A percentile compares a stretch with the other conserved stretches of the same genome.
Evolutionary conservation across 1,140 invertebrate species (phyloP).

Genomic region (Orius laevigatus): DNA sequence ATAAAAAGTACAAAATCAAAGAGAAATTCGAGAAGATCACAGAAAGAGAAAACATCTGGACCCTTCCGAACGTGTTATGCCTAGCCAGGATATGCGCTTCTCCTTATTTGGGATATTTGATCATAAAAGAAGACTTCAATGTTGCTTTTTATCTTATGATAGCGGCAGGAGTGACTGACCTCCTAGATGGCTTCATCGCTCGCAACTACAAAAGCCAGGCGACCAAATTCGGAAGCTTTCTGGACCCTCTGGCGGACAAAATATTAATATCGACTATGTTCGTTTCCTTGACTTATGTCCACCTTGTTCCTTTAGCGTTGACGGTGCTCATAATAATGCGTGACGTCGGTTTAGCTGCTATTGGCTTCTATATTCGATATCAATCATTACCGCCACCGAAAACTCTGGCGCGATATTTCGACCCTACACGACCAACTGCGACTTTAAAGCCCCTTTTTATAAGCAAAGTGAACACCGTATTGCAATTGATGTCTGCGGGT

Average conservation of each 20-base stretch:
- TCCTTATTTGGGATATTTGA: constrained; percentile 70
- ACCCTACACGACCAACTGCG: constrained; percentile 64
- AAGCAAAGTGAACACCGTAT: constrained; percentile 85
- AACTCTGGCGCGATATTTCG: constrained; percentile 77
- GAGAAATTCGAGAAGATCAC: no score
- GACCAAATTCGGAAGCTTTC: constrained; percentile 79
- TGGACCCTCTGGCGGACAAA: constrained; percentile 98
- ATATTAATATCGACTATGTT: constrained; percentile 78
- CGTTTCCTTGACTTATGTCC: constrained; percentile 65
- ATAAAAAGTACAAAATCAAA: no score
- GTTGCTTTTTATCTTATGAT: constrained; percentile 54
- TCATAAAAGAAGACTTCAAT: constrained; percentile 55
- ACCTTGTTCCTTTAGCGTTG: constrained; percentile 71
- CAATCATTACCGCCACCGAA: constrained; percentile 76
- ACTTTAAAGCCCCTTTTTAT: constrained; percentile 52
- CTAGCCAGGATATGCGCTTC: constrained; percentile 64
- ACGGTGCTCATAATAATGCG: constrained; percentile 67
- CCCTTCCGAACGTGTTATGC: constrained; percentile 82
- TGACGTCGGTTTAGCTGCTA: constrained; percentile 64
- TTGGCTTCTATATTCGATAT: constrained; percentile 79
- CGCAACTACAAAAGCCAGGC: constrained; percentile 78
- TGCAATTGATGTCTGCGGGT: constrained; percentile 68
- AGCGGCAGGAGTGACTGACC: constrained; percentile 66
- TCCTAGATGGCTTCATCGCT: constrained; percentile 91
- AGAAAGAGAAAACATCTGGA: constrained; percentile 77